phyloP scores from a whole-genome alignment of 2,113 vertebrate genomes.

The Oostethus manadensis region DNA sequence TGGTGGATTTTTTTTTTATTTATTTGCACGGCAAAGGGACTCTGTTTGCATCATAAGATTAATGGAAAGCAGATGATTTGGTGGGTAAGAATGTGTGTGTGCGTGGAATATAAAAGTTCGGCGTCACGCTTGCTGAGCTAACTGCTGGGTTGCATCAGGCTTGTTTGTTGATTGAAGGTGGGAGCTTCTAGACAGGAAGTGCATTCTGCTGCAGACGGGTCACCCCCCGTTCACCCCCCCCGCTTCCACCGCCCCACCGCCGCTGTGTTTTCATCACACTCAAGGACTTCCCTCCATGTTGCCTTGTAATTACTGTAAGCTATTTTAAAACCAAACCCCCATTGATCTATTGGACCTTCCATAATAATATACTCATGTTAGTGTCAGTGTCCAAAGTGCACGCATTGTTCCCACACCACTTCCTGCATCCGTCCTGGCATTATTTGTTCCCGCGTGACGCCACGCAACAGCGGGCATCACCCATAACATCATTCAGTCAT shows the following conservation, averaged over 20 bases:
- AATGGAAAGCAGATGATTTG: too few relatives aligned
- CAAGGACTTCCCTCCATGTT: background rate
- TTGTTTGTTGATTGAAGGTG: slow-evolving; percentile 43
- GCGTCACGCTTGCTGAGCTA: too few relatives aligned
- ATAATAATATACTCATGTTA: too few relatives aligned
- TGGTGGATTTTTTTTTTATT: too few relatives aligned
- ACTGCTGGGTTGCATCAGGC: slow-evolving; percentile 1
- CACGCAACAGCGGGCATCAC: background rate
- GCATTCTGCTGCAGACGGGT: slow-evolving; percentile 37
- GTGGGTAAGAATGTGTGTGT: too few relatives aligned
- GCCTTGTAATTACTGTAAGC: slow-evolving; percentile 45
- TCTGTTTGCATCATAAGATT: too few relatives aligned
- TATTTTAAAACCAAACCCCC: background rate
- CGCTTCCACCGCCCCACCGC: background rate
- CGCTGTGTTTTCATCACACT: slow-evolving; percentile 48
- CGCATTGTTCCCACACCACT: background rate
- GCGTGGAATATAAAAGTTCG: too few relatives aligned
- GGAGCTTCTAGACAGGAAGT: slow-evolving; percentile 31
- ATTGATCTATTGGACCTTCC: background rate
- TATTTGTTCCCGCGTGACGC: too few relatives aligned
- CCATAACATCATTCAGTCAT: background rate
- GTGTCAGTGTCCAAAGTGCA: too few relatives aligned
- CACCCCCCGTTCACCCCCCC: slow-evolving; percentile 12
- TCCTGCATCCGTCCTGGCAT: too few relatives aligned
- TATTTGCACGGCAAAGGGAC: too few relatives aligned